Base-by-base conservation (phyloP, 2,113 vertebrate species). In the Uria aalge region DNA sequence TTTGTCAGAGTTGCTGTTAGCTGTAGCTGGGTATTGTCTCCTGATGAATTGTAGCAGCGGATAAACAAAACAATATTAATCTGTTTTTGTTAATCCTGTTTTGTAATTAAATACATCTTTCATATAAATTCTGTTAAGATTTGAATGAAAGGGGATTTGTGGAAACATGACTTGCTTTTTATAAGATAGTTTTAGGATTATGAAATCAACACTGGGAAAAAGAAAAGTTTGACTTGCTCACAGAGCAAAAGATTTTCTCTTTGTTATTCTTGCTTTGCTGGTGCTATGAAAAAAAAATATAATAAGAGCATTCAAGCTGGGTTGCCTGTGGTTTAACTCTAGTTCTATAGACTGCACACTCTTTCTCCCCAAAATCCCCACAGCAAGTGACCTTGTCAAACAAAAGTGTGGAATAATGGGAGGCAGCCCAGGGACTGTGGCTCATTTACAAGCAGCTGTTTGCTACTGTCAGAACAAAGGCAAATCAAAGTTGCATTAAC, bases 391-490 rank as follows among this genome's bases (percentile, higher is more conserved):
- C 99, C 98, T 99, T 98, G 98, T 99, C 98, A 97, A 94, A 98
- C 95, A 97, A 98, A 98, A 98, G 98, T 97, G 97, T 98, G 96
- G 98, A 98, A 98, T 99, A 99, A 99, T 98, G 98, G 98, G 96
- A 96, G 97, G 90, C 98, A 98, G 88, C 96, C 94, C 96, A 96
- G 98, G 98, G 97, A 98, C 94, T 95, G 98, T 95, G 97, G 98
- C 98, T 99, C 98, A 98, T 99, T 99, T 99, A 99, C 98, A 99
- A 98, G 98, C 98, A 98, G 98, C 99, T 99, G 99, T 98, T 99
- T 98, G 98, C 98, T 97, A 93, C 98, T 98, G 98, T 99, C 98
- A 98, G 98, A 98, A 98, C 98, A 98, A 98, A 98, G 98, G 96
- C 97, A 98, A 98, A 98, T 99, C 98, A 98, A 98, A 99, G 96